Evolutionary conservation across 2,113 vertebrate species (phyloP).

Genomic region (Elanus axillaris): DNA sequence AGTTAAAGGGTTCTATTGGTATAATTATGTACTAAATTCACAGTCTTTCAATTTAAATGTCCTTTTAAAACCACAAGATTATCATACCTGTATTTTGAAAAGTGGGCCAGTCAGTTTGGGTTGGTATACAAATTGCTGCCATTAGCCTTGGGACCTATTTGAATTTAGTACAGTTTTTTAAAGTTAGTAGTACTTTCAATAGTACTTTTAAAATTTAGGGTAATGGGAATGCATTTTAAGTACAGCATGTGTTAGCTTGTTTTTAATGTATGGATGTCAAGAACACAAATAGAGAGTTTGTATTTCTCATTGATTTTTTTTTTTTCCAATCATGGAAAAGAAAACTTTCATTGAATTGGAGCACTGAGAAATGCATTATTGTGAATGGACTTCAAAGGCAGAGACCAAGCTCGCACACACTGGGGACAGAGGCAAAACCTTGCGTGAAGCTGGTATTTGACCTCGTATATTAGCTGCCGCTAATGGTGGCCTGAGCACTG

Average conservation of each 20-base stretch:
- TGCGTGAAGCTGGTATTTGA: not conserved
- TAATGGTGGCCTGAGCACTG: not conserved
- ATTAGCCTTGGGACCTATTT: conserved; percentile 87
- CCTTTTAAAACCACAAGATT: conserved; percentile 85
- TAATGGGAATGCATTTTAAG: conserved; percentile 80
- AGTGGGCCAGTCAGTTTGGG: conserved; percentile 84
- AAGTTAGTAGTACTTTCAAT: conserved; percentile 75
- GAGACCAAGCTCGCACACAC: accelerated
- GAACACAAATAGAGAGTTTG: conserved; percentile 64
- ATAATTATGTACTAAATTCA: conserved; percentile 88
- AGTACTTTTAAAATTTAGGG: conserved; percentile 79
- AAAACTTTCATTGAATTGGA: not conserved
- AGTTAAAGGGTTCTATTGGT: conserved; percentile 89
- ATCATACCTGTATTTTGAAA: conserved; percentile 87
- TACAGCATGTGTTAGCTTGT: conserved; percentile 66
- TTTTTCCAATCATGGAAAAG: not conserved
- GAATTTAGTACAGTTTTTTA: conserved; percentile 81
- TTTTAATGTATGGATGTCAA: conserved; percentile 74
- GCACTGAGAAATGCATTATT: not conserved
- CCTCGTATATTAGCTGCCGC: not conserved
- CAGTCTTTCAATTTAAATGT: conserved; percentile 88
- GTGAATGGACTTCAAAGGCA: not conserved
- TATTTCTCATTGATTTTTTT: conserved; percentile 43
- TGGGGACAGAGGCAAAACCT: not conserved
- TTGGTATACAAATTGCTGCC: conserved; percentile 85